Evolutionary conservation across 2,113 vertebrate species (phyloP).

Genomic region (Sinocyclocheilus anshuiensis): DNA sequence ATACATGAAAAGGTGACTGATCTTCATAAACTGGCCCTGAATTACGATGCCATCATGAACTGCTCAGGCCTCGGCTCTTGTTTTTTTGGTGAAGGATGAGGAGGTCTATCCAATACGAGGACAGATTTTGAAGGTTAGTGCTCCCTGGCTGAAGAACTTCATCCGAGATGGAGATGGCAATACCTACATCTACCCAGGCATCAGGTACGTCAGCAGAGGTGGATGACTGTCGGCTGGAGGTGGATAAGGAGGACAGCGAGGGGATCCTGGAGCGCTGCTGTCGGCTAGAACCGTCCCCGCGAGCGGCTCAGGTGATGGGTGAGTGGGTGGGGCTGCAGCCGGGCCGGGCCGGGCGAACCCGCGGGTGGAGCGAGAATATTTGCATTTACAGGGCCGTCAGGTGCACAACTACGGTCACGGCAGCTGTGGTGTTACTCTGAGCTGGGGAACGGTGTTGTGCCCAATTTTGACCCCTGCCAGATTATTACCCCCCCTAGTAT

Average conservation of each 20-base stretch:
- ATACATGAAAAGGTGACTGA: conserved; percentile 73
- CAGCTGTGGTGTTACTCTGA: conserved; percentile 81
- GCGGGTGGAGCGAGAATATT: conserved; percentile 80
- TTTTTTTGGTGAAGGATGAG: conserved; percentile 74
- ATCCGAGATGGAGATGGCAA: conserved; percentile 79
- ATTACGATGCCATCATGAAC: conserved; percentile 86
- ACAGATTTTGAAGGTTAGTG: conserved; percentile 84
- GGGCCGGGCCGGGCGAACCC: conserved; percentile 68
- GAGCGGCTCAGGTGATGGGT: conserved; percentile 61
- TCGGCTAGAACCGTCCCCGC: conserved; percentile 83
- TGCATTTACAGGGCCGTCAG: conserved; percentile 58
- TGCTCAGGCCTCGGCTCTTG: conserved; percentile 85
- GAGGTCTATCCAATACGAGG: conserved; percentile 80
- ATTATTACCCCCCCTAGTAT: no score
- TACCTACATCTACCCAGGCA: conserved; percentile 88
- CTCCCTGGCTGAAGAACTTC: conserved; percentile 92
- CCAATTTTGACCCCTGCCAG: no score
- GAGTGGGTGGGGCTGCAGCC: conserved; percentile 87
- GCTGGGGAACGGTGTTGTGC: conserved; percentile 82
- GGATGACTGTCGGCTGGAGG: conserved; percentile 76
- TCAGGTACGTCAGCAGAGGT: conserved; percentile 74
- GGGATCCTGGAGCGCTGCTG: conserved; percentile 82
- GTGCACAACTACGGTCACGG: conserved; percentile 94
- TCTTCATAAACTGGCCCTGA: conserved; percentile 77
- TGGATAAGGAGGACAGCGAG: conserved; percentile 69